Conservation (phyloP, 2,113 vertebrate genomes). For the Gymnorhina tibicen region DNA sequence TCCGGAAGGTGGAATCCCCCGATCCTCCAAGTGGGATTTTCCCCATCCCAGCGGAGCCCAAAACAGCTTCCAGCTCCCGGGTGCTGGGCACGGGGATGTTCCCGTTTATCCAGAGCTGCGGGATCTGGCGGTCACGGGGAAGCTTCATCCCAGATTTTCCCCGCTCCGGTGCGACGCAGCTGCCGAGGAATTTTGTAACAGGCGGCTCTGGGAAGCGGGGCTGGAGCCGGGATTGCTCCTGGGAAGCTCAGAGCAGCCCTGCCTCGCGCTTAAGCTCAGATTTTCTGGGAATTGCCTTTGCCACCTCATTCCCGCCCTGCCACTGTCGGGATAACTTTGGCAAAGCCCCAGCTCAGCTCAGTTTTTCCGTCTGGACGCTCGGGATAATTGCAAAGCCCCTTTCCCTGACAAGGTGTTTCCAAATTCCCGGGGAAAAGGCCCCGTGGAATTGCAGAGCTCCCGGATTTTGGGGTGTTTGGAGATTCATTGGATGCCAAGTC, state of each 20-base stretch:
- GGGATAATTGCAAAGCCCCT: neutral
- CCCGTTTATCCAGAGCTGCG: neutral
- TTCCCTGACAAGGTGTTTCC: neutral
- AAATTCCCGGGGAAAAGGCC: neutral
- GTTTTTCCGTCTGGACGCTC: neutral
- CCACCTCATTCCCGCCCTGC: neutral
- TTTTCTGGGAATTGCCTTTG: neutral
- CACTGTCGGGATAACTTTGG: neutral
- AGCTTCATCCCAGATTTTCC: neutral
- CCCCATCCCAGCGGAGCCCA: neutral
- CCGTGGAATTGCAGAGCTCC: neutral
- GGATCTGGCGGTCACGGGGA: neutral
- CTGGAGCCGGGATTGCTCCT: neutral
- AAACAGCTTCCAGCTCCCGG: neutral
- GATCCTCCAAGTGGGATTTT: neutral
- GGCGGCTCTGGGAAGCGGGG: neutral
- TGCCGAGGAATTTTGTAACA: neutral
- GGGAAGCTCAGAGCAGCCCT: neutral
- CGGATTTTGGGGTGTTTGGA: neutral
- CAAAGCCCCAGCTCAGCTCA: neutral
- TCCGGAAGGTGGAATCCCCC: neutral
- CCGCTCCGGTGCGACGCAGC: neutral
- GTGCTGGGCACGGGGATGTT: neutral
- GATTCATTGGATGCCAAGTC: constrained; percentile 42
- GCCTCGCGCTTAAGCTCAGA: neutral